Conservation (phyloP, 2,888 invertebrate genomes). For the Sericinus montela region DNA sequence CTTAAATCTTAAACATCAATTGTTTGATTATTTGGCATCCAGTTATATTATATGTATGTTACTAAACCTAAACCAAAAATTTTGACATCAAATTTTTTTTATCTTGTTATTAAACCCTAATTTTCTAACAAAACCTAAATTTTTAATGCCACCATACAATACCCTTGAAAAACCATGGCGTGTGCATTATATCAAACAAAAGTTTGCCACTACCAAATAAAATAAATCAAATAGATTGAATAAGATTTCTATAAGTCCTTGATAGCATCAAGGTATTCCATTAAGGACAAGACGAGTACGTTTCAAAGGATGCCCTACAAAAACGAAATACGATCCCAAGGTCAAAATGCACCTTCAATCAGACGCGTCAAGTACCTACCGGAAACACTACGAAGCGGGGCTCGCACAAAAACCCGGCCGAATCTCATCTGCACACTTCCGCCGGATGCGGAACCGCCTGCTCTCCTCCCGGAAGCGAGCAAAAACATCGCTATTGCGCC, state of each 20-base stretch:
- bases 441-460: slow-evolving; percentile 70
- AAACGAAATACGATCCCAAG: slow-evolving; percentile 57
- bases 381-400: slow-evolving; percentile 51
- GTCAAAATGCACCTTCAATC: slow-evolving; percentile 69
- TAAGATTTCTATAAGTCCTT: slow-evolving; percentile 16
- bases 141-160: no score
- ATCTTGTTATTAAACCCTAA: no score
- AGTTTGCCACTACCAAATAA: slow-evolving; percentile 17
- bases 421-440: slow-evolving; percentile 67
- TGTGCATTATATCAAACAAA: slow-evolving; percentile 13
- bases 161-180: not conserved
- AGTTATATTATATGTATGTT: no score
- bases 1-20: no score
- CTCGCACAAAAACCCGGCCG: slow-evolving; percentile 51
- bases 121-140: no score
- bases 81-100: no score
- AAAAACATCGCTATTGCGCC: slow-evolving; percentile 45
- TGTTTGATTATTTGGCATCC: no score
- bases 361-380: slow-evolving; percentile 40
- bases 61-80: no score
- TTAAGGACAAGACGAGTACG: slow-evolving; percentile 22
- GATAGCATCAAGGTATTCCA: slow-evolving; percentile 31
- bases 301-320: slow-evolving; percentile 34
- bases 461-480: slow-evolving; percentile 41
- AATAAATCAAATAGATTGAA: slow-evolving; percentile 17